Evolutionary conservation across 2,888 invertebrate genomes (phyloP).

Genomic region (Diplazon laetatorius): DNA sequence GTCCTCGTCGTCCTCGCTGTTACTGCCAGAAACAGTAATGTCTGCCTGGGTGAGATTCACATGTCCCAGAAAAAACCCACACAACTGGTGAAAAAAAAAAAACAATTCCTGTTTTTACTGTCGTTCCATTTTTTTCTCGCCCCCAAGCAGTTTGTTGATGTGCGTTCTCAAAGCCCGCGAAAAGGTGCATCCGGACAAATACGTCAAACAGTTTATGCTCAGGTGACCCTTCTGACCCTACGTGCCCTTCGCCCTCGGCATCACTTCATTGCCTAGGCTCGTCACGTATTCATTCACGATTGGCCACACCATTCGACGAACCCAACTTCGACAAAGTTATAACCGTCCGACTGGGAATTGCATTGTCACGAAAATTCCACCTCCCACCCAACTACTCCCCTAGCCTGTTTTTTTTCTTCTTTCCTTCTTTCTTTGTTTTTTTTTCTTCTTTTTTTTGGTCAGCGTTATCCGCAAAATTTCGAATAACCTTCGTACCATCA

Average conservation of each 20-base stretch:
- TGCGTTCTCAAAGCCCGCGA: no score
- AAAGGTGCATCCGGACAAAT: slow-evolving; percentile 67
- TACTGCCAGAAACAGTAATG: slow-evolving; percentile 15
- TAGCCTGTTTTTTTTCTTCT: slow-evolving; percentile 5
- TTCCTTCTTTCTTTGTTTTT: no score
- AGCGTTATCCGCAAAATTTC: slow-evolving; percentile 62
- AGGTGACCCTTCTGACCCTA: no score
- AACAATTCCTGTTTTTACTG: not conserved
- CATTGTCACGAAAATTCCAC: slow-evolving; percentile 61
- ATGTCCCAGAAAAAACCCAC: not conserved
- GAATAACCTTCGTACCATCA: slow-evolving; percentile 51
- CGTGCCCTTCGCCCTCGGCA: not conserved
- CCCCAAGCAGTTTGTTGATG: not conserved
- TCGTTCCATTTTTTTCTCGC: slow-evolving; percentile 16
- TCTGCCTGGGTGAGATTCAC: slow-evolving; percentile 24
- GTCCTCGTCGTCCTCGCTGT: slow-evolving; percentile 15
- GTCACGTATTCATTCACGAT: slow-evolving; percentile 72
- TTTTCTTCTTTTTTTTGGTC: slow-evolving; percentile 9
- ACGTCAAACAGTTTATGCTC: slow-evolving; percentile 69
- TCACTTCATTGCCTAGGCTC: slow-evolving; percentile 67
- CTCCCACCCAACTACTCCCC: slow-evolving; percentile 13
- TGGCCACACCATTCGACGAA: slow-evolving; percentile 27
- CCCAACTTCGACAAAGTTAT: slow-evolving; percentile 49
- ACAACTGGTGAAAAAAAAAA: not conserved
- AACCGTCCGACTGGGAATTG: slow-evolving; percentile 52